Evolutionary conservation across 2,113 vertebrate genomes (phyloP).

Genomic region (Pelmatolapia mariae): DNA sequence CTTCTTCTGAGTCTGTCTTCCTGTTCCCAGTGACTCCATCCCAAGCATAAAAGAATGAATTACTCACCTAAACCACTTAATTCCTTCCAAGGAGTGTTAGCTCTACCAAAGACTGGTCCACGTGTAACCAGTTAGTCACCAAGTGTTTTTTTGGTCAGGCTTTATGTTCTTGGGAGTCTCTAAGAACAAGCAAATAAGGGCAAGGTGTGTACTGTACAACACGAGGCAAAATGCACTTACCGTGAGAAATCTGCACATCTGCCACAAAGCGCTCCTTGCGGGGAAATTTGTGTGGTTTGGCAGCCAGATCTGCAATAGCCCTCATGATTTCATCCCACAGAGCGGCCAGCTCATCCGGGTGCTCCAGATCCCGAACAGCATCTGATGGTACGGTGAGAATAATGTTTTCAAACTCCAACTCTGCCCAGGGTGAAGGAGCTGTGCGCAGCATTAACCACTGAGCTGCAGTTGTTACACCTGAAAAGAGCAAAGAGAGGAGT

Average conservation of each 20-base stretch:
- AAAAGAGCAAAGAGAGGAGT: background rate
- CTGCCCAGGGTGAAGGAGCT: background rate
- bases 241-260: background rate
- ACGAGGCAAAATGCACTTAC: background rate
- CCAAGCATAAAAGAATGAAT: background rate
- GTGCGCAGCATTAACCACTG: background rate
- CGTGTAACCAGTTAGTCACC: background rate
- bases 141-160: background rate
- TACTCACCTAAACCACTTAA: background rate
- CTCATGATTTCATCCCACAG: background rate
- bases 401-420: background rate
- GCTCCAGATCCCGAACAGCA: background rate
- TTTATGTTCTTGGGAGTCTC: background rate
- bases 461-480: background rate
- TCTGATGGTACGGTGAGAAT: background rate
- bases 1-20: background rate
- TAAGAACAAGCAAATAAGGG: background rate
- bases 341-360: accelerated
- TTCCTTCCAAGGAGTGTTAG: background rate
- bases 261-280: background rate
- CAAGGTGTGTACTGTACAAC: background rate
- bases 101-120: background rate
- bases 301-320: background rate
- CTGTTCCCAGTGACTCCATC: background rate
- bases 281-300: background rate